These are phyloP conservation scores for Pardalotus punctatus DNA, from an alignment of 2,113 vertebrate genomes.

Conservation along the genomic window DNA sequence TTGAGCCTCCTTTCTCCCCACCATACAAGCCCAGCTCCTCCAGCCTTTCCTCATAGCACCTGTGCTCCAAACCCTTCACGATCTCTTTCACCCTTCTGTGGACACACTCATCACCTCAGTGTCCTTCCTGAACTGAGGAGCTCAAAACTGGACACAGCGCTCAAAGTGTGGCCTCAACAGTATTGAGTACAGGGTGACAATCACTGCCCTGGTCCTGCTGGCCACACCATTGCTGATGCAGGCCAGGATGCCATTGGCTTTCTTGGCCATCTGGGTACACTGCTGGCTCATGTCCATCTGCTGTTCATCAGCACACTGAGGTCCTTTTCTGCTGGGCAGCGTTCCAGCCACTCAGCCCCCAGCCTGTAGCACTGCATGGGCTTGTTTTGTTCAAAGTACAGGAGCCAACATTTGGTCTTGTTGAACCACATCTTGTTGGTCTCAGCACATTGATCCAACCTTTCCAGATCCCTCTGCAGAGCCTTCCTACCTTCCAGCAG, in stretches of 20 bases:
- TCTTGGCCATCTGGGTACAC: not conserved
- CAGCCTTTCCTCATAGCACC: fast-evolving
- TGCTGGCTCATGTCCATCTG: not conserved
- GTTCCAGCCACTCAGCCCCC: not conserved
- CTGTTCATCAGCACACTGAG: not conserved
- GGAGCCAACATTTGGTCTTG: not conserved
- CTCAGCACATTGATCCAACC: not conserved
- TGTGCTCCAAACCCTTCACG: not conserved
- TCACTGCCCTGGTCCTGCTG: not conserved
- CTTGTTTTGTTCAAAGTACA: not conserved
- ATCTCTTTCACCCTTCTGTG: not conserved
- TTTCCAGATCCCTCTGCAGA: not conserved
- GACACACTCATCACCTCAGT: not conserved
- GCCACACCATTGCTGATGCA: not conserved
- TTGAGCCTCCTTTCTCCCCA: not conserved
- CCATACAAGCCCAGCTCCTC: not conserved
- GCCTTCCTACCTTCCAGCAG: not conserved
- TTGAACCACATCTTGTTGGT: not conserved
- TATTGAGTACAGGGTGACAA: not conserved
- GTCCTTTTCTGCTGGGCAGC: not conserved
- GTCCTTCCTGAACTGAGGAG: not conserved
- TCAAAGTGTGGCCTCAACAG: not conserved
- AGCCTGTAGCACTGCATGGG: not conserved
- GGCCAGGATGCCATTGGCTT: not conserved
- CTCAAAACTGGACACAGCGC: not conserved